Conservation (phyloP, 2,888 invertebrate species). For the Diadegma fenestrale region DNA sequence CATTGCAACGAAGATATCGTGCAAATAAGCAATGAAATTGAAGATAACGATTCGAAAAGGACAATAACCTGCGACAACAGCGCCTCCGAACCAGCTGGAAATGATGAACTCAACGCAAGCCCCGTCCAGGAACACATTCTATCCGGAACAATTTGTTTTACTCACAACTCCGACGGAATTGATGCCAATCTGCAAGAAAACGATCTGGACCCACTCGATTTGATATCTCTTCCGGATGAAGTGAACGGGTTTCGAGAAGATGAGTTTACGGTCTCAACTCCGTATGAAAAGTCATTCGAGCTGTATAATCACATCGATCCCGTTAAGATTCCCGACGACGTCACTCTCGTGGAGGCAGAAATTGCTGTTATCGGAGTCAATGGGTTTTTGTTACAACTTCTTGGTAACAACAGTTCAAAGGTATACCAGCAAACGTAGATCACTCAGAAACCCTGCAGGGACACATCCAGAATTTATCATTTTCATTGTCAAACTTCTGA, state of each 20-base stretch:
- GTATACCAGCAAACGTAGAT: constrained; percentile 15
- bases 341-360: constrained; percentile 73
- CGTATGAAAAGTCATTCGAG: constrained; percentile 41
- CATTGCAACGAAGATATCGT: background rate
- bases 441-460: background rate
- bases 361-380: constrained; percentile 6
- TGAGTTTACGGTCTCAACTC: constrained; percentile 55
- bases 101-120: background rate
- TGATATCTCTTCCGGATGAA: constrained; percentile 28
- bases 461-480: background rate
- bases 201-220: constrained; percentile 8
- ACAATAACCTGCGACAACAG: background rate
- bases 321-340: constrained; percentile 77
- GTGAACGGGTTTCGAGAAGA: constrained; percentile 18
- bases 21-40: background rate
- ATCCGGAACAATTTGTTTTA: constrained; percentile 37
- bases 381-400: constrained; percentile 45
- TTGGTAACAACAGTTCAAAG: constrained; percentile 48
- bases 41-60: background rate
- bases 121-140: constrained; percentile 15
- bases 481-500: background rate
- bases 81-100: background rate
- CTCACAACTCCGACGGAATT: constrained; percentile 23
- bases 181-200: constrained; percentile 18
- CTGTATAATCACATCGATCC: background rate